Base-by-base conservation (phyloP, 2,113 vertebrate genomes). In the Raja brachyura region DNA sequence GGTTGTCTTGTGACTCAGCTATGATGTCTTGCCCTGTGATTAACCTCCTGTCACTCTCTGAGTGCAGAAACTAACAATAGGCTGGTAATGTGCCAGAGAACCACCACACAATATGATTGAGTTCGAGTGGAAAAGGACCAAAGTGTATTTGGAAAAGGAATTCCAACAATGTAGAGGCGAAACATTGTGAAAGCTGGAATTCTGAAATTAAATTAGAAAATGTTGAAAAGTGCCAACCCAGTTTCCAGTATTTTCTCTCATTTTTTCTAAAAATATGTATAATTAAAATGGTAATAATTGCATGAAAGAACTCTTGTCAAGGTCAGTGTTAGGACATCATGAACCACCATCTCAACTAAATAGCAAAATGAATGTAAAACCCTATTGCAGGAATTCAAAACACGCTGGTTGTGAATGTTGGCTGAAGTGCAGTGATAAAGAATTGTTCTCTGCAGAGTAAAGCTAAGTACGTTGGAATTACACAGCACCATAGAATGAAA, bases 351-450 rank as follows among this genome's bases (percentile, higher is more conserved):
- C 66, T 90, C 63, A 92, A 73, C 33, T 28, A 48, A 92, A 16
- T 73, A 3, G 31, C 28, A 88, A 88, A 73, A 13, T 73, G 9
- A 92, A 70, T 74, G 68, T 22, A 54, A 28, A 48, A 73, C 20
- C 25, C 66, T 74, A 92, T 31, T 70, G 33, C 90, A 92, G 33
- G 90, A 92, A 92, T 74, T 74, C 90, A 92, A 92, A 28, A 11
- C 54, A 28, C 11, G 90, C 14, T 33, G 63, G 33, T 73, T 14
- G 33, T 63, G 59, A 88, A n/a, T 31, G n/a, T 1, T 88, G 11
- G 14, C 31, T 63, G 83, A 88, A 86, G 61, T 33, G 28, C 59
- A n/a, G 6, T 8, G 83, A n/a, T 25, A 48, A 90, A 33, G 16
- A 31, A 25, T 33, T 78, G n/a, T 18, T 25, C 39, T 56, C 81